Evolutionary conservation across 2,113 vertebrate genomes (phyloP).

Genomic region (Mesocricetus auratus): DNA sequence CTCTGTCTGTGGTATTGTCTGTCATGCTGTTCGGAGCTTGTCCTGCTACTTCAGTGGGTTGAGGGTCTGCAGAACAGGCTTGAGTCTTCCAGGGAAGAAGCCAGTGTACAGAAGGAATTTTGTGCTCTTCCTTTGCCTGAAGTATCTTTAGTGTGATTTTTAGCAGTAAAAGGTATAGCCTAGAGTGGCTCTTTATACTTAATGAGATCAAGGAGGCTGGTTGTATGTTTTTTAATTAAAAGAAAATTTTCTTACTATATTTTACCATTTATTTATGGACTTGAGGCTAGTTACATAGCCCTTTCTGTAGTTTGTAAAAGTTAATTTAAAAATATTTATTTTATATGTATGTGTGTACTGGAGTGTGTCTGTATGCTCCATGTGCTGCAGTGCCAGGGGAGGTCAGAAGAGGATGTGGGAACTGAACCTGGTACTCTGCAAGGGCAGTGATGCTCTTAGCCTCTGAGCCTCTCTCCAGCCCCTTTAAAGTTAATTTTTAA

Average conservation of each 20-base stretch:
- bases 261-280: background rate
- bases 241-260: background rate
- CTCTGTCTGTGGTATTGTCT: background rate
- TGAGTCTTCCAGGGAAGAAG: background rate
- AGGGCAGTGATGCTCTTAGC: background rate
- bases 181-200: background rate
- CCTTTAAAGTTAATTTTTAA: background rate
- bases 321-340: background rate
- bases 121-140: slow-evolving; percentile 34
- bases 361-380: background rate
- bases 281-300: background rate
- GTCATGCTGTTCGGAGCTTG: background rate
- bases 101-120: background rate
- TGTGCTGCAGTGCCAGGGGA: background rate
- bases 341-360: background rate
- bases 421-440: background rate
- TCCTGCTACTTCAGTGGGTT: background rate
- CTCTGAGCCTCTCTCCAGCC: rapidly evolving
- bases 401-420: background rate
- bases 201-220: background rate
- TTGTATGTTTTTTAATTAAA: background rate
- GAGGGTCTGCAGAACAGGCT: background rate
- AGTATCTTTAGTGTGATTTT: slow-evolving; percentile 45
- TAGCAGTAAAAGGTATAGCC: background rate
- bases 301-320: background rate